Evolutionary conservation across 2,888 invertebrate species (phyloP), one percentile per base, ranked within the genome.

Genomic region (Nomada lathburiana): DNA sequence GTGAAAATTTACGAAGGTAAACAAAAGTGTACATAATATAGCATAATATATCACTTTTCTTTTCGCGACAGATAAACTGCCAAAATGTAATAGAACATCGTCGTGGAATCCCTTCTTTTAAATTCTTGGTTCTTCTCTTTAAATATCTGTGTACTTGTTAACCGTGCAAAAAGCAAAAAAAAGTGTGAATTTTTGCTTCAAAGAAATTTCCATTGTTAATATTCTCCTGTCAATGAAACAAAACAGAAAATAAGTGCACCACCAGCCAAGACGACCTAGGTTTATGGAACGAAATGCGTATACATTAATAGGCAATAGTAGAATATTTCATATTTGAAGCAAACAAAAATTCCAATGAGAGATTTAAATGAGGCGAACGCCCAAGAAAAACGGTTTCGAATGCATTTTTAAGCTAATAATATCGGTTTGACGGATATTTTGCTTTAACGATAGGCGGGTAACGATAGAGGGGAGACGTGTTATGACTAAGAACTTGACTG

Each of bases 251-350:
- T 26, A 60, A 78, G 75, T 73, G 55, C 53, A 75, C 91, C 92
- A 90, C 92, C 92, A 92, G 92, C 92, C 92, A 91, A 89, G 86
- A 87, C 91, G 91, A 93, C 91, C 86, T 92, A 93, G 90, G 90
- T 90, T 92, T 92, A 92, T 87, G 86, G 83, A 90, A 88, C 84
- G 85, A 90, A 89, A 85, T 89, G 90, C 86, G 85, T 90, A 89
- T 87, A 90, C 85, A 88, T 89, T 90, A 87, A 80, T 89, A 90
- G 88, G 86, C 81, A 86, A 86, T 90, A 89, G 87, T 80, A 84
- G 76, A 86, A 83, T 87, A 83, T 89, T 90, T 90, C 82, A 82
- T 89, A 83, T 81, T 84, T 72, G 83, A 86, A 72, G 80, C 55
- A 79, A 82, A 36, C 7, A 77, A 78, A 74, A 67, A 74, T 76